Percentiles rank a stretch among this genome's conserved stretches.
Evolutionary conservation across 1,140 invertebrate species (phyloP).

Genomic region (Drosophila pruinosa): DNA sequence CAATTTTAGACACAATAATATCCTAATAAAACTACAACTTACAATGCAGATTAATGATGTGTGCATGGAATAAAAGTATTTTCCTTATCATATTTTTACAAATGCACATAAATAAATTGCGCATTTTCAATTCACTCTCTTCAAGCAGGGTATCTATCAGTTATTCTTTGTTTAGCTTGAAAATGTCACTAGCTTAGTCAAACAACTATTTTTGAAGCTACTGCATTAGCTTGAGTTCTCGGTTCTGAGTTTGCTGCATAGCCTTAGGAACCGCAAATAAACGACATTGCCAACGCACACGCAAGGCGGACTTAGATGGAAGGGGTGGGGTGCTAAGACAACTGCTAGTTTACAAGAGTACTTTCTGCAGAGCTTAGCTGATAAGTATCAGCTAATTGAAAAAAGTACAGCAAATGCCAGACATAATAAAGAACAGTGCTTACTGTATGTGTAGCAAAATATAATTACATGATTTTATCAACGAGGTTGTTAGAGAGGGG

Average conservation of each 20-base stretch:
- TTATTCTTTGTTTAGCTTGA: not conserved
- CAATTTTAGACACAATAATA: not conserved
- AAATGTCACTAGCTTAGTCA: not conserved
- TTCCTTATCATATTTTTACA: not conserved
- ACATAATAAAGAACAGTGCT: constrained; percentile 21
- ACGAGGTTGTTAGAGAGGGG: not conserved
- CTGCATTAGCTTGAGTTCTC: constrained; percentile 3
- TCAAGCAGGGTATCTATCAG: not conserved
- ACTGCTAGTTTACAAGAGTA: not conserved
- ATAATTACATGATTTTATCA: not conserved
- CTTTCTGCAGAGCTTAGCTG: constrained; percentile 46
- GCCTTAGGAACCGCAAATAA: constrained; percentile 19
- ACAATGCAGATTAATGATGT: not conserved
- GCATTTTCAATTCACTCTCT: too few species aligned
- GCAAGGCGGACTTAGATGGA: constrained; percentile 14
- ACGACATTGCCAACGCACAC: constrained; percentile 53
- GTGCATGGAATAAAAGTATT: not conserved
- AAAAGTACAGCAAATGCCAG: constrained; percentile 22
- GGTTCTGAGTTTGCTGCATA: constrained; percentile 37
- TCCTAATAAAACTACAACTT: not conserved
- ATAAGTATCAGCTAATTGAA: constrained; percentile 73
- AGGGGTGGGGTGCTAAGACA: not conserved
- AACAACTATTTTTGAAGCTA: not conserved
- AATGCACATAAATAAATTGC: not conserved
- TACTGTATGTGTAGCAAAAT: constrained; percentile 6